phyloP scores from a whole-genome alignment of 2,113 vertebrate genomes.

The Ailuropoda melanoleuca region DNA sequence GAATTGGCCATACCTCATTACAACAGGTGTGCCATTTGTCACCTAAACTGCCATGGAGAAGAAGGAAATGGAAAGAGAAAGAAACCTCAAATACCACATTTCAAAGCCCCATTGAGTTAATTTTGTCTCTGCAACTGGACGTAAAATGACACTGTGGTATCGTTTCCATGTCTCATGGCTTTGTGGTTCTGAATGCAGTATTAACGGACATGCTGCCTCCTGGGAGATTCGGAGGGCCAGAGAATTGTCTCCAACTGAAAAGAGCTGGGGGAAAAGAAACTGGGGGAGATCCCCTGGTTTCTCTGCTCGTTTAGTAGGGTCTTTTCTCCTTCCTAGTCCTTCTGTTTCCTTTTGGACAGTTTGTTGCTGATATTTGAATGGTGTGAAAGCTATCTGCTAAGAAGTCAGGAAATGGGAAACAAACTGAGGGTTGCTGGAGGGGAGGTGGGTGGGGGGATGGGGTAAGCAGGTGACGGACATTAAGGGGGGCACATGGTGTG shows the following conservation, averaged over 20 bases:
- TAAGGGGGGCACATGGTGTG: not conserved
- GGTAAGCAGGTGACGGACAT: not conserved
- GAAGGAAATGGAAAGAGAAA: not conserved
- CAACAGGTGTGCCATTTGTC: not conserved
- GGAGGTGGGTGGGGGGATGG: not conserved
- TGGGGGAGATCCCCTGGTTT: fast-evolving
- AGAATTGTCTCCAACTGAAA: not conserved
- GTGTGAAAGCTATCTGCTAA: not conserved
- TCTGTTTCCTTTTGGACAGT: not conserved
- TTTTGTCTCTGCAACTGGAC: not conserved
- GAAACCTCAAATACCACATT: not conserved
- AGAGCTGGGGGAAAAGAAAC: not conserved
- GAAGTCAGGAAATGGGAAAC: not conserved
- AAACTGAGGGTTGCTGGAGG: not conserved
- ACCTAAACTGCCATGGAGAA: not conserved
- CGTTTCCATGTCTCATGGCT: not conserved
- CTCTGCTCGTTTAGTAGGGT: not conserved
- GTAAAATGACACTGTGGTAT: fast-evolving
- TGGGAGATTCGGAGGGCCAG: not conserved
- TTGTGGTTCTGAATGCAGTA: not conserved
- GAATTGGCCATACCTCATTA: fast-evolving
- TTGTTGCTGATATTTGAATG: not conserved
- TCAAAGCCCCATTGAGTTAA: not conserved
- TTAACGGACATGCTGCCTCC: not conserved
- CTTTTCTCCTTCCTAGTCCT: not conserved